Evolutionary conservation across 23 tunicate genomes (phyloP), one percentile per base, ranked within the genome.

Genomic region (Halocynthia aurantium): DNA sequence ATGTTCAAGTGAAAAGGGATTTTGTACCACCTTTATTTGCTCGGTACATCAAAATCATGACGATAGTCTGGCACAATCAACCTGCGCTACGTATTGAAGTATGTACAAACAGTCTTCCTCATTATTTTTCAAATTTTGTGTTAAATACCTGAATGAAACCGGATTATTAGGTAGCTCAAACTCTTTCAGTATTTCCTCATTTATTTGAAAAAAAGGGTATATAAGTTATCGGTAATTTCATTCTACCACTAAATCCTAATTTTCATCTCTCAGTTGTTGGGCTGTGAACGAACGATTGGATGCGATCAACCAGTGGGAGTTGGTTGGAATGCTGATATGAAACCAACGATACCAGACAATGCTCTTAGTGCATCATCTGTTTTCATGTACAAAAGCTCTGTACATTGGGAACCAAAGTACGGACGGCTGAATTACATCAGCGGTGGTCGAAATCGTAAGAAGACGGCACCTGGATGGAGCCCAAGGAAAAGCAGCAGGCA

Each of bases 61-160:
- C 80, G 7, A 56, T 76, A 22, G 7, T 11, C 60, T 76, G 80
- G 80, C 80, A 76, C 10, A 76, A 76, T 53, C 80, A 76, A 57
- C 66, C 80, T 11, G 80, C 80, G 22, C 68, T 76, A 31, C 60
- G 80, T 31, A 76, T 76, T 67, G 80, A 76, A 68, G 80, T 76
- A 56, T 13, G n/a, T 31, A 31, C 44, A 31, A 31, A 31, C 44
- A 31, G 44, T 31, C 44, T n/a, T n/a, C n/a, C n/a, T n/a, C 44
- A 31, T 31, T 31, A 31, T 31, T 31, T 31, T 31, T 31, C 44
- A 31, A n/a, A 31, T 31, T 31, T 31, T 31, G 44, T 31, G 44
- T 31, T 31, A 4, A 31, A 31, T 31, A 31, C 44, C 44, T 31
- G 44, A 31, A 31, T 31, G 44, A 31, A 31, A 31, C 44, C 44